These are phyloP conservation scores for Eilema caniola DNA, from an alignment of 2,888 invertebrate species.

Conservation along the genomic window DNA sequence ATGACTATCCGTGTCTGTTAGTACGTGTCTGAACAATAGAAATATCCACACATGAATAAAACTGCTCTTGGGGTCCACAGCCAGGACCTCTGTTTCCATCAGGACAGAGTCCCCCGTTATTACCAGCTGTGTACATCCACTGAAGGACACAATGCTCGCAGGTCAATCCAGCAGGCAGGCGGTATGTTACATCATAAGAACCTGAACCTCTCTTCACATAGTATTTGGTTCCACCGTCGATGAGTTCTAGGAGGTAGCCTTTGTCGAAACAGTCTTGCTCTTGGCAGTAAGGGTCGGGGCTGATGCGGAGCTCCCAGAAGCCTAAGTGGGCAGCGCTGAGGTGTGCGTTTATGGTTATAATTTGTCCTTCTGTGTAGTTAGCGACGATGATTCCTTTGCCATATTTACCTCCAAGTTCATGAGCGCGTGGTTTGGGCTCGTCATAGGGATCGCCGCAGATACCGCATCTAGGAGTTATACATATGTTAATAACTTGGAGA, in stretches of 20 bases:
- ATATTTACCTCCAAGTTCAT: conserved; percentile 93
- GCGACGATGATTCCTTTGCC: conserved; percentile 92
- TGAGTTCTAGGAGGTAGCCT: conserved; percentile 86
- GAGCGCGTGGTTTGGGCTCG: conserved; percentile 78
- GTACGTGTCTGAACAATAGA: conserved; percentile 73
- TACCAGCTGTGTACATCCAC: conserved; percentile 95
- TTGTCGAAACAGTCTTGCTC: conserved; percentile 92
- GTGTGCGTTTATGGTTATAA: conserved; percentile 90
- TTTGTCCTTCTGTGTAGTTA: conserved; percentile 88
- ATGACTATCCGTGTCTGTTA: neutral
- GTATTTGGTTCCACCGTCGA: conserved; percentile 86
- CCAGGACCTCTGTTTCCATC: conserved; percentile 92
- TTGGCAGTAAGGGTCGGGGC: conserved; percentile 89
- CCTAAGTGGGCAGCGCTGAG: conserved; percentile 94
- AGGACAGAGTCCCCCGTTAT: conserved; percentile 92
- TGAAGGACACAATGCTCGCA: conserved; percentile 94
- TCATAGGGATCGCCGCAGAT: conserved; percentile 95
- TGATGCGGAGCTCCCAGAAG: conserved; percentile 93
- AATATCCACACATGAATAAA: conserved; percentile 93
- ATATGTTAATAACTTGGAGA: neutral
- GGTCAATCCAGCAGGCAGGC: conserved; percentile 86
- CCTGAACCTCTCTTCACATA: conserved; percentile 89
- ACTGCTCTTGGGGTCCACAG: conserved; percentile 95
- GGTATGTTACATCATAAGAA: conserved; percentile 90
- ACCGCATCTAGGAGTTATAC: conserved; percentile 57